Conservation (phyloP, 2,888 invertebrate species). For the Meteorus cinctellus region DNA sequence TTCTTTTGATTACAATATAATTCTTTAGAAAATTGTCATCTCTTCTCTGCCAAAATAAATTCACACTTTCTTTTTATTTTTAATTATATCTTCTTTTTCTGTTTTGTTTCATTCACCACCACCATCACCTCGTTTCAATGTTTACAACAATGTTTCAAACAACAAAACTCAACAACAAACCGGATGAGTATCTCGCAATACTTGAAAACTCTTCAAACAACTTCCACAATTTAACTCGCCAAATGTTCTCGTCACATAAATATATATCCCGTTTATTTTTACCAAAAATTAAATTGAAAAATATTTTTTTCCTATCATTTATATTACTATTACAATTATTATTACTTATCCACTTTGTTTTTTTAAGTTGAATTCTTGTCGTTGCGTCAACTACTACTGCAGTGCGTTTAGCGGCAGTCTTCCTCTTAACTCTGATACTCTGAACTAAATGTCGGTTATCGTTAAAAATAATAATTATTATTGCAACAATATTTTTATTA, state of each 20-base stretch:
- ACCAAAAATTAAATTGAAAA: not conserved
- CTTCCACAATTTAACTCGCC: conserved; percentile 12
- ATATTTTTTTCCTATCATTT: not conserved
- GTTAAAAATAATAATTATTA: conserved; percentile 2
- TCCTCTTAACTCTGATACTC: conserved; percentile 7
- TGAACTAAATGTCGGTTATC: conserved; percentile 13
- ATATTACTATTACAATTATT: not conserved
- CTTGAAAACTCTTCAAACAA: conserved; percentile 10
- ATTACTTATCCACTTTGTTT: conserved; percentile 1
- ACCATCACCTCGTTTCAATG: conserved; percentile 15
- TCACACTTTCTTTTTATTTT: not conserved
- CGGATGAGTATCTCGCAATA: not conserved
- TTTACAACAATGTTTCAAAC: conserved; percentile 13
- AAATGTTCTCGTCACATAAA: not conserved
- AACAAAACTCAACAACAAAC: conserved; percentile 7
- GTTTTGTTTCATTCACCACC: not conserved
- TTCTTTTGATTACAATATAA: not conserved
- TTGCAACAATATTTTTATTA: not conserved
- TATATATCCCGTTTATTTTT: conserved; percentile 1
- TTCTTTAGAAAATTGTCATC: not conserved
- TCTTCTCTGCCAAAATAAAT: not conserved
- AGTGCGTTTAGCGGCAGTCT: conserved; percentile 10
- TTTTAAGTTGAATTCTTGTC: not conserved
- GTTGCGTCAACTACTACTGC: conserved; percentile 13
- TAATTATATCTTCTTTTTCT: not conserved